A percentile compares a stretch with the other conserved stretches of the same genome.
Conservation (phyloP, 2,888 invertebrate species). For the Plagodis pulveraria region DNA sequence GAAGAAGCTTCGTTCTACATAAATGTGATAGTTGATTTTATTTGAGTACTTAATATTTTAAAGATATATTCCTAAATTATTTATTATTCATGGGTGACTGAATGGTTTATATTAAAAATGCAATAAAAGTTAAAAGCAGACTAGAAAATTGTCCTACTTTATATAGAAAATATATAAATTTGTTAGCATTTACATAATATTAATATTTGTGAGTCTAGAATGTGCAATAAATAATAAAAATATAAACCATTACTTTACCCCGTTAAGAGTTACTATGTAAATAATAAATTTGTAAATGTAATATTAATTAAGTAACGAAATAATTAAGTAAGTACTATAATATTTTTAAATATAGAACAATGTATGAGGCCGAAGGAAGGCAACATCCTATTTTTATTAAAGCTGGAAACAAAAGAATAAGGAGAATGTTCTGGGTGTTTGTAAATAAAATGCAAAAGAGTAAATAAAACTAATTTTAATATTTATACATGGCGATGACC, state of each 20-base stretch:
- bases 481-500: no score
- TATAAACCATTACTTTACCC: conserved; percentile 28
- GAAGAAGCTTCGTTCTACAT: conserved; percentile 79
- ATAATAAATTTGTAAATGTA: conserved; percentile 40
- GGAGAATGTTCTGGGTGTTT: no score
- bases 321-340: conserved; percentile 2
- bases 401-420: no score
- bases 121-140: not conserved
- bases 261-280: conserved; percentile 37
- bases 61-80: conserved; percentile 81
- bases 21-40: conserved; percentile 84
- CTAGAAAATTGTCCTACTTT: not conserved
- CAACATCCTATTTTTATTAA: no score
- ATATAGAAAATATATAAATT: not conserved
- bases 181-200: not conserved
- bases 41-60: conserved; percentile 82
- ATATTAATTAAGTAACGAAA: conserved; percentile 12
- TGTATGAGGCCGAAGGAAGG: no score
- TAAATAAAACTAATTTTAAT: no score
- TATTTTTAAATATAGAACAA: not conserved
- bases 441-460: no score
- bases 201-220: not conserved
- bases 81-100: conserved; percentile 62
- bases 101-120: conserved; percentile 29
- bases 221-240: conserved; percentile 31